Evolutionary conservation across 2,797 vertebrate genomes (phyloP).

Genomic region (Hapalemur alaotrensis): DNA sequence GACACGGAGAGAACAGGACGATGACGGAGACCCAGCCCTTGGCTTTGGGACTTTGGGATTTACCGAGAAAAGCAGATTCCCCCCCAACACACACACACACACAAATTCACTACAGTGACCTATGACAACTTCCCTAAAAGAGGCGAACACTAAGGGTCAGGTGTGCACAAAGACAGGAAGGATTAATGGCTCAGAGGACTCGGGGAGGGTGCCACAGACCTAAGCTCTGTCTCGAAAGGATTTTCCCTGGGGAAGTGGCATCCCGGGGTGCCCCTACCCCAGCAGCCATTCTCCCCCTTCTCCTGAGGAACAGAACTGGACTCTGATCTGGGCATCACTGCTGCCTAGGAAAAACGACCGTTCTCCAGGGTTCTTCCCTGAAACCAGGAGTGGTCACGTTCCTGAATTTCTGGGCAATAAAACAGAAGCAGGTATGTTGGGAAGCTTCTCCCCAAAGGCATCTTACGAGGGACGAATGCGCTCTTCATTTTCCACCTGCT

Average conservation of each 20-base stretch:
- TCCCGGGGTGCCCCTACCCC: background rate
- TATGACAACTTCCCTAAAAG: background rate
- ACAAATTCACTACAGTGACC: background rate
- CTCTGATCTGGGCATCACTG: background rate
- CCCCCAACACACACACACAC: background rate
- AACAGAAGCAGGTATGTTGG: background rate
- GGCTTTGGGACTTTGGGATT: background rate
- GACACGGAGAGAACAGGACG: rapidly evolving
- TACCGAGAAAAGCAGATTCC: background rate
- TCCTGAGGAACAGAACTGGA: background rate
- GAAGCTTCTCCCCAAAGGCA: background rate
- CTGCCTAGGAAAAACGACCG: background rate
- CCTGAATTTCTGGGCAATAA: background rate
- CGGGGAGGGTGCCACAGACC: background rate
- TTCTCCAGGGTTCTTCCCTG: background rate
- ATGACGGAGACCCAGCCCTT: background rate
- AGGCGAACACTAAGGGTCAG: background rate
- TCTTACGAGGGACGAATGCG: background rate
- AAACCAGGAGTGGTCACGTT: background rate
- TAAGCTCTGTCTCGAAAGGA: background rate
- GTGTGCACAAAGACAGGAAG: background rate
- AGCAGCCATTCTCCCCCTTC: background rate
- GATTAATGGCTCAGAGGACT: background rate
- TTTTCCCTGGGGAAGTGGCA: background rate
- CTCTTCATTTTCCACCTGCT: background rate